These are phyloP conservation scores for Mamestra brassicae DNA, from an alignment of 2,888 invertebrate genomes.

Conservation along the genomic window DNA sequence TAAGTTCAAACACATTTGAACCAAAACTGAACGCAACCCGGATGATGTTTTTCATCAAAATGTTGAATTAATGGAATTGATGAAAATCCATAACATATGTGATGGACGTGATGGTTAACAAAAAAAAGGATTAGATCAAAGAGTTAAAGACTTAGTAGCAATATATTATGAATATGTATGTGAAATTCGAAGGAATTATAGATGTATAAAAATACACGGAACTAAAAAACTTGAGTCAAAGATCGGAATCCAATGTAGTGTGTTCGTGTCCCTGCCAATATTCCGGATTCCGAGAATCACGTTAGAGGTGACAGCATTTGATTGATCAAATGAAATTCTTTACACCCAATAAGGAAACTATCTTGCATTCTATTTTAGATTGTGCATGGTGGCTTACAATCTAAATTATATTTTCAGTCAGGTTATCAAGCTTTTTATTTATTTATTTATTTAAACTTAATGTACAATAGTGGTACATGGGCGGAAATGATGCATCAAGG, in stretches of 20 bases:
- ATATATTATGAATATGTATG: background rate
- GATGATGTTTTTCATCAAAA: no score
- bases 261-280: background rate
- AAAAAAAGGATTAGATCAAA: background rate
- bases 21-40: no score
- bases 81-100: no score
- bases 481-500: no score
- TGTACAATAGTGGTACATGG: no score
- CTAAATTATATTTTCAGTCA: background rate
- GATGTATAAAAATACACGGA: background rate
- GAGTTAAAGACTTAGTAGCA: background rate
- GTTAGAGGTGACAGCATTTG: constrained; percentile 44
- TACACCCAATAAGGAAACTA: constrained; percentile 27
- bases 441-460: no score
- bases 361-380: background rate
- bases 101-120: no score
- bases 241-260: constrained; percentile 3
- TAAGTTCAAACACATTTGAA: no score
- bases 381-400: no score
- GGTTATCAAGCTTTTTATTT: background rate
- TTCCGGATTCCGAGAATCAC: constrained; percentile 30
- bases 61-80: no score
- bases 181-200: background rate
- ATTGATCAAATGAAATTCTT: constrained; percentile 46
- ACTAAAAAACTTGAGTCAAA: background rate